These are phyloP conservation scores for Artibeus lituratus DNA, from an alignment of 2,797 vertebrate species.

Conservation along the genomic window DNA sequence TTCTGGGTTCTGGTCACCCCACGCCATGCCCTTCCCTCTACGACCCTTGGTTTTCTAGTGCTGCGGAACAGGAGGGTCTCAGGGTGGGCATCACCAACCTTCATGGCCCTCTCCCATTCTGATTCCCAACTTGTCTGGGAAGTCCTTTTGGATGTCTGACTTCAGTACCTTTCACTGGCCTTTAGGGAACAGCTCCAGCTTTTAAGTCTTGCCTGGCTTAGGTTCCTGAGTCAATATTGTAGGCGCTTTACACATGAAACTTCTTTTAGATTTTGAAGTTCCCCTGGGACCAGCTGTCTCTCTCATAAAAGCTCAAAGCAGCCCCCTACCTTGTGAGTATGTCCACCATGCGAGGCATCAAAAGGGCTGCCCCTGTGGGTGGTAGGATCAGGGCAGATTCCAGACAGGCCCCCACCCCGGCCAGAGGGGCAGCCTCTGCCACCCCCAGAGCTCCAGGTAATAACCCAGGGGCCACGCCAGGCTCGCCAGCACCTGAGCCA, in stretches of 20 bases:
- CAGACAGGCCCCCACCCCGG: slow-evolving; percentile 71
- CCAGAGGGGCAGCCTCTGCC: slow-evolving; percentile 73
- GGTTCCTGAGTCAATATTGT: neutral
- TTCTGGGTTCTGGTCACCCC: neutral
- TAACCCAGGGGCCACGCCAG: slow-evolving; percentile 75
- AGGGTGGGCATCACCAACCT: neutral
- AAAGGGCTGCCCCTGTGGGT: slow-evolving; percentile 54
- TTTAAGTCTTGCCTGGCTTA: neutral
- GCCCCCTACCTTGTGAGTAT: neutral
- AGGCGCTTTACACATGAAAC: neutral
- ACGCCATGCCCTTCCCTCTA: neutral
- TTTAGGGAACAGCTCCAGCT: neutral
- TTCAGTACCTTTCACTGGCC: neutral
- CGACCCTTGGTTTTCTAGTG: neutral
- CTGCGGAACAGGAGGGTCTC: neutral
- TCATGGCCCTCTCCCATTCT: neutral
- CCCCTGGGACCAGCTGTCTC: neutral
- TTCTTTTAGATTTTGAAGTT: neutral
- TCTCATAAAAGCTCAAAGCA: neutral
- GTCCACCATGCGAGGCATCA: neutral
- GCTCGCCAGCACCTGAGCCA: slow-evolving; percentile 78
- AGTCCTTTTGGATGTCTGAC: slow-evolving; percentile 2
- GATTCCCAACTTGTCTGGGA: neutral
- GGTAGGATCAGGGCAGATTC: slow-evolving; percentile 56
- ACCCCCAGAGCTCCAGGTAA: slow-evolving; percentile 76